phyloP scores from a whole-genome alignment of 2,888 invertebrate species.

The Agrotis segetum region DNA sequence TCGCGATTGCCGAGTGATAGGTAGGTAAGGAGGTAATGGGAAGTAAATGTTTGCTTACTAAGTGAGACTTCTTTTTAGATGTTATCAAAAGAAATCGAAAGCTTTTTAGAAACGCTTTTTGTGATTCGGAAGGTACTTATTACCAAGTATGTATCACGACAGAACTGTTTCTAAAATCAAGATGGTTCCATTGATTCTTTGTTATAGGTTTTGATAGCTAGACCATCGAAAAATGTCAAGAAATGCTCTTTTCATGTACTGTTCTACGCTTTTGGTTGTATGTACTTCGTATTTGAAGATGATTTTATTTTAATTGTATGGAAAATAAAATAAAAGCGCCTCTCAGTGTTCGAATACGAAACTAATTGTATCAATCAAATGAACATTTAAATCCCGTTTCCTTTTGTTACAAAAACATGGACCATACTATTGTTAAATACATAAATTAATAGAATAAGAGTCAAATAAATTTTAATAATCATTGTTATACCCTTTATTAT shows the following conservation, averaged over 20 bases:
- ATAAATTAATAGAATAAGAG: too few relatives aligned
- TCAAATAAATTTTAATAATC: too few relatives aligned
- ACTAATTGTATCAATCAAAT: too few relatives aligned
- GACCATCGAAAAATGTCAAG: neutral
- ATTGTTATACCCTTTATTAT: too few relatives aligned
- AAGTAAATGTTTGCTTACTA: constrained; percentile 48
- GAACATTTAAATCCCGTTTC: too few relatives aligned
- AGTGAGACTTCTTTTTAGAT: constrained; percentile 44
- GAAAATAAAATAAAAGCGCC: too few relatives aligned
- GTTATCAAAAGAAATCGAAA: constrained; percentile 43
- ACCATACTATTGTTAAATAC: too few relatives aligned
- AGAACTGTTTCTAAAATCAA: neutral
- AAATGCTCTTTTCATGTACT: neutral
- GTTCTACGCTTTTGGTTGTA: too few relatives aligned
- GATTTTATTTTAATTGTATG: too few relatives aligned
- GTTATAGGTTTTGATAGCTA: neutral
- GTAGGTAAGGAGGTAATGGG: constrained; percentile 41
- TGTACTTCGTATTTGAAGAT: too few relatives aligned
- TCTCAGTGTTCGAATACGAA: too few relatives aligned
- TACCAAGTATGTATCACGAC: constrained; percentile 1
- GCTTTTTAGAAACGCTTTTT: constrained; percentile 36
- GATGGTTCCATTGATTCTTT: neutral
- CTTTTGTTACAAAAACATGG: too few relatives aligned
- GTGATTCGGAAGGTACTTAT: constrained; percentile 19
- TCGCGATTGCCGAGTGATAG: constrained; percentile 46